Evolutionary conservation across 2,797 vertebrate genomes (phyloP), one percentile per base, ranked within the genome.

Genomic region (Picus viridis): DNA sequence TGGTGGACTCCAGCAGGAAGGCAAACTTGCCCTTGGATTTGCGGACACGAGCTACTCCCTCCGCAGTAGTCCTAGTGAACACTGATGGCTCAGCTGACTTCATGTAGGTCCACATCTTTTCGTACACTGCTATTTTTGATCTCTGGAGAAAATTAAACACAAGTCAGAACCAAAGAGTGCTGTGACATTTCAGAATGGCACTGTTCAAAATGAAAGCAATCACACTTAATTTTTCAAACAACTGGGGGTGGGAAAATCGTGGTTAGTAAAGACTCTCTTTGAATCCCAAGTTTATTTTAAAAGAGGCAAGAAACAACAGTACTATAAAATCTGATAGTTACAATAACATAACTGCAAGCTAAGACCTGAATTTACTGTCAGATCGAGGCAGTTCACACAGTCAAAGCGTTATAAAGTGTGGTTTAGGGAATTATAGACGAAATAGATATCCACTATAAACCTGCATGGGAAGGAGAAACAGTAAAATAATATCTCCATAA

Each of bases 51-150:
- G 99, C 99, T 92, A 99, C 99, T 16, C 99, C 99, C 98, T 99
- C 99, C 7, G 98, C 98, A 27, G 99, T 99, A 86, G 99, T 99
- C 97, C 99, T 99, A 95, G 99, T 99, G 98, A 99, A 99, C 94
- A 99, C 99, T 3, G 99, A 99, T 1, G 99, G 99, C 93, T 99
- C 99, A 24, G 99, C 99, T 4, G 99, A 99, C 96, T 99, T 99
- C 99, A 99, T 99, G 94, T 99, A 99, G 77, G 99, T 99, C 99
- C 99, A 99, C 99, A 99, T 99, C 98, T 99, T 99, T 98, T 99
- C 99, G 43, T 99, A 99, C 20, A 99, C 99, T 47, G 99, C 99
- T 96, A 99, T 99, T 98, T 99, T 99, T 96, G 99, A 99, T 97
- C 99, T 98, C 99, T 99, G 98, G 76, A 96, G 97, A 93, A 97